Conservation (phyloP, 1,140 invertebrate genomes). For the Trichomalopsis sarcophagae region DNA sequence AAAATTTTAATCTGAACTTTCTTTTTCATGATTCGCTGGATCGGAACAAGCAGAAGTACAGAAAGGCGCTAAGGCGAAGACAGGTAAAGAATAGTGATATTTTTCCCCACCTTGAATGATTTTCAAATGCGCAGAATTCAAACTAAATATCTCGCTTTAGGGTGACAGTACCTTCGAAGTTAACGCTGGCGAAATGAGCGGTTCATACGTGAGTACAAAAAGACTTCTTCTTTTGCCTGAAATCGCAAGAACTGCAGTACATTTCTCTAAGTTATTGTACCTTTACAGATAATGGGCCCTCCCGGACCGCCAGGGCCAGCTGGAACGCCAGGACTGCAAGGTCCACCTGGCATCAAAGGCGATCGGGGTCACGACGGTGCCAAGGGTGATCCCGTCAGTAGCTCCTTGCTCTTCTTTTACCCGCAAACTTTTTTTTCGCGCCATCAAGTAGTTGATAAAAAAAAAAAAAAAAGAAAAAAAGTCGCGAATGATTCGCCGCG, state of each 20-base stretch:
- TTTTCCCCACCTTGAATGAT: neutral
- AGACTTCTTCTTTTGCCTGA: neutral
- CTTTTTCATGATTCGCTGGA: slow-evolving; percentile 64
- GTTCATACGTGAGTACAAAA: slow-evolving; percentile 71
- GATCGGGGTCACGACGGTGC: slow-evolving; percentile 89
- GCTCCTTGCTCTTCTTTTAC: neutral
- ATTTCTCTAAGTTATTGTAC: slow-evolving; percentile 32
- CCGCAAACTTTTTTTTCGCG: neutral
- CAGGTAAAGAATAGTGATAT: slow-evolving; percentile 78
- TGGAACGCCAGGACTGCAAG: slow-evolving; percentile 84
- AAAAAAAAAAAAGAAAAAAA: neutral
- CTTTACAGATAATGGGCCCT: slow-evolving; percentile 81
- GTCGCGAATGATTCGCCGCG: neutral
- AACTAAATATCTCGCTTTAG: slow-evolving; percentile 73
- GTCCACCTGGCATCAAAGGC: slow-evolving; percentile 92
- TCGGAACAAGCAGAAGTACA: slow-evolving; percentile 85
- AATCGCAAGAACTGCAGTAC: neutral
- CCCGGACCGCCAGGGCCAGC: slow-evolving; percentile 88
- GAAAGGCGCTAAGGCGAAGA: slow-evolving; percentile 87
- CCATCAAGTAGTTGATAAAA: neutral
- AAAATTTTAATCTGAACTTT: slow-evolving; percentile 58
- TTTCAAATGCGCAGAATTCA: neutral
- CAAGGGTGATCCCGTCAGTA: slow-evolving; percentile 91
- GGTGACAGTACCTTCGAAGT: slow-evolving; percentile 86
- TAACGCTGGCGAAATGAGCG: slow-evolving; percentile 80